phyloP scores from a whole-genome alignment of 1,140 invertebrate genomes.

The Dreissena polymorpha region DNA sequence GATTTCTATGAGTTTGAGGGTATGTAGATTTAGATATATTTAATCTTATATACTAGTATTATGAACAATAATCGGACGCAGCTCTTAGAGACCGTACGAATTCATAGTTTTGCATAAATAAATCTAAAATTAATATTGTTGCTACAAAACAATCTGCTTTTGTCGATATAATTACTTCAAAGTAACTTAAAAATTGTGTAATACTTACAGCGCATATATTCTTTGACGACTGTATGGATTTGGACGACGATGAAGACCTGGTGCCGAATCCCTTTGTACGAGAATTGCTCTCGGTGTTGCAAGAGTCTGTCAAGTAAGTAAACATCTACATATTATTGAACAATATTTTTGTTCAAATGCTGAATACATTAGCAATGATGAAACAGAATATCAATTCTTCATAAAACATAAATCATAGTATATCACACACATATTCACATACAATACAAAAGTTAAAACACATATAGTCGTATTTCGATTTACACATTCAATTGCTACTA shows the following conservation, averaged over 20 bases:
- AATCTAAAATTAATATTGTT: neutral
- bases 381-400: neutral
- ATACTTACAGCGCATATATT: constrained; percentile 91
- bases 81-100: neutral
- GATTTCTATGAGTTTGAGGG: constrained; percentile 98
- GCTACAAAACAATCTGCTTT: neutral
- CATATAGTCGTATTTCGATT: neutral
- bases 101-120: neutral
- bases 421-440: neutral
- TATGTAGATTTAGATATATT: constrained; percentile 66
- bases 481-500: neutral
- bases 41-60: neutral
- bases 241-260: constrained; percentile 84
- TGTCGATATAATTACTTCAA: neutral
- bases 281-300: constrained; percentile 92
- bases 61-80: neutral
- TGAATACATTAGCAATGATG: neutral
- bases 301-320: constrained; percentile 91
- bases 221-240: constrained; percentile 97
- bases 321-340: neutral
- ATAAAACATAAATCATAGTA: neutral
- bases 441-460: neutral
- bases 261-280: constrained; percentile 98
- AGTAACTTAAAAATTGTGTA: neutral
- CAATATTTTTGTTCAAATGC: neutral